phyloP scores from a whole-genome alignment of 2,888 invertebrate genomes.

The Chalcosyrphus nemorum region DNA sequence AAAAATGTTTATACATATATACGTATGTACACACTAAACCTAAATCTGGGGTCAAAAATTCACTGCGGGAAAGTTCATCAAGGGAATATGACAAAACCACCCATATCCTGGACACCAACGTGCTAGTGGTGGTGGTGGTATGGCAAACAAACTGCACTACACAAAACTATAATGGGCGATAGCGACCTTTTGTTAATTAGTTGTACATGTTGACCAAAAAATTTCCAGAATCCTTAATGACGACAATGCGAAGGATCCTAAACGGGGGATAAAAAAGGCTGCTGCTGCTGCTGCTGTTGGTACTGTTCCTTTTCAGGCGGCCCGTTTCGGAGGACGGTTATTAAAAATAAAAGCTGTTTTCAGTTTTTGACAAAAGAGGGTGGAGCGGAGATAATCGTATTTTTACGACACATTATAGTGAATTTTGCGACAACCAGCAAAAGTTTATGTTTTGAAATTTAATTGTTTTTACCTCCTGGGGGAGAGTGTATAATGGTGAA shows the following conservation, averaged over 20 bases:
- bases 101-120: constrained; percentile 52
- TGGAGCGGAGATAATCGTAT: constrained; percentile 68
- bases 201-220: constrained; percentile 73
- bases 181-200: constrained; percentile 73
- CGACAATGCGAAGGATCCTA: constrained; percentile 65
- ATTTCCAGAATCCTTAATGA: constrained; percentile 69
- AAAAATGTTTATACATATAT: constrained; percentile 23
- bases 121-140: constrained; percentile 15
- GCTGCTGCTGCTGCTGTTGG: constrained; percentile 10
- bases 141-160: constrained; percentile 48
- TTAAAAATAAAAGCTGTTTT: constrained; percentile 69
- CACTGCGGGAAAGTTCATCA: constrained; percentile 71
- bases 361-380: constrained; percentile 59
- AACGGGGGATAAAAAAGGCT: constrained; percentile 45
- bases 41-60: constrained; percentile 40
- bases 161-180: constrained; percentile 68
- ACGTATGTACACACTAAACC: constrained; percentile 1
- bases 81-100: constrained; percentile 72
- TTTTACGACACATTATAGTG: constrained; percentile 72
- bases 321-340: constrained; percentile 56
- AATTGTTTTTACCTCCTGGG: constrained; percentile 70
- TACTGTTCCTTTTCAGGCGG: constrained; percentile 26
- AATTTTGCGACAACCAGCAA: constrained; percentile 71
- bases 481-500: constrained; percentile 60
- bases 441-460: constrained; percentile 71